Evolutionary conservation across 2,113 vertebrate genomes (phyloP), one percentile per base, ranked within the genome.

Genomic region (Theristicus caerulescens): DNA sequence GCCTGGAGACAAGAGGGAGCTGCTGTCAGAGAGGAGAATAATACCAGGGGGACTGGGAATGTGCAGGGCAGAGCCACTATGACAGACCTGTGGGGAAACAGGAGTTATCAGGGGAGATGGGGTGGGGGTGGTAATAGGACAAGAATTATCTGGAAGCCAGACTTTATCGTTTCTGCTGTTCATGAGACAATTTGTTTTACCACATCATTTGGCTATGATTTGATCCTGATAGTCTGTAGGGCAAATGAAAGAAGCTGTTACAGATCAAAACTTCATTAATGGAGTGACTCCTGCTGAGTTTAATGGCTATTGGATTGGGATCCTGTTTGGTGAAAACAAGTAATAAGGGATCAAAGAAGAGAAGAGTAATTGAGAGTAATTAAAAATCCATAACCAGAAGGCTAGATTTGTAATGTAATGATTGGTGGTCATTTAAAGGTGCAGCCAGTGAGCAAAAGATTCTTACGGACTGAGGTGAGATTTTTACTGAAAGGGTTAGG

Each of bases 221-320:
- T 95, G 87, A 95, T 90, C 73, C 61, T 69, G 81, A 26, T 82
- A 52, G 65, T 89, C 86, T 64, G 67, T 20, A 67, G 57, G 32
- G 73, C 52, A 94, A 79, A 84, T 55, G 83, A 88, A 86, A 93
- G 71, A 93, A 94, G 36, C 71, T 85, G 70, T 90, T 76, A 90
- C 32, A 86, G 71, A 96, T 96, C 82, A 91, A 88, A 95, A 92
- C 46, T 70, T 92, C 70, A 55, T 93, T 94, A 89, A 94, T 72
- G 29, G 59, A 80, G 78, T 49, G 49, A 19, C 67, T 94, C 85
- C 55, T 82, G 59, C 86, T 64, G 91, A 69, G 90, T 36, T 69
- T 66, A 94, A 80, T 86, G 46, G 74, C 19, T 21, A 32, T n/a
- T 57, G 70, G 52, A 54, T 10, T 74, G 66, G 82, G 83, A 86